Evolutionary conservation across 2,113 vertebrate genomes (phyloP).

Genomic region (Tenebrosternarchus preto): DNA sequence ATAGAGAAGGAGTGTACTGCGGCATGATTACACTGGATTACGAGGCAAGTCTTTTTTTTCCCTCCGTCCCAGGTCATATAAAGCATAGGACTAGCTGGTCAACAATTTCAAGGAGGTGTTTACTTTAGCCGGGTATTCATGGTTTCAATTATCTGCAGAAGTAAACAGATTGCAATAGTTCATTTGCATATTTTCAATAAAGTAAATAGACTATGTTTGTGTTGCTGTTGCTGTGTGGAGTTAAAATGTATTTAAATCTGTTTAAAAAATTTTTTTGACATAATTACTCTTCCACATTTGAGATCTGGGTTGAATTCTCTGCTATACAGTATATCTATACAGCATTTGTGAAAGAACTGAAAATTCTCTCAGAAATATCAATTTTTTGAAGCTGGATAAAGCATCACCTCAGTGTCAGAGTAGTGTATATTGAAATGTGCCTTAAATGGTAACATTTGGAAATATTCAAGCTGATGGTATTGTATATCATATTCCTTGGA

Average conservation of each 20-base stretch:
- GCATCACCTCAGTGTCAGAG: no score
- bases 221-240: no score
- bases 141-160: conserved; percentile 20
- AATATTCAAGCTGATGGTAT: background rate
- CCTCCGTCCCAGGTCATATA: conserved; percentile 4
- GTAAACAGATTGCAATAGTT: background rate
- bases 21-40: conserved; percentile 66
- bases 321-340: background rate
- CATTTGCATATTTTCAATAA: no score
- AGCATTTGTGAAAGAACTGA: background rate
- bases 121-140: conserved; percentile 13
- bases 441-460: background rate
- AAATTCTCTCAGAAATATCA: no score
- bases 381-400: no score
- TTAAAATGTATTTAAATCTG: background rate
- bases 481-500: background rate
- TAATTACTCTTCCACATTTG: background rate
- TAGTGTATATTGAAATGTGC: background rate
- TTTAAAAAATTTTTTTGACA: background rate
- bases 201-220: background rate
- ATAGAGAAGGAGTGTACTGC: conserved; percentile 56
- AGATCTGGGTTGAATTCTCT: background rate
- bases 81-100: conserved; percentile 41
- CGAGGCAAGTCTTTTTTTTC: conserved; percentile 21
- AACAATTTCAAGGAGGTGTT: conserved; percentile 25